Conservation (phyloP, 2,888 invertebrate species). For the Chorisops tibialis region DNA sequence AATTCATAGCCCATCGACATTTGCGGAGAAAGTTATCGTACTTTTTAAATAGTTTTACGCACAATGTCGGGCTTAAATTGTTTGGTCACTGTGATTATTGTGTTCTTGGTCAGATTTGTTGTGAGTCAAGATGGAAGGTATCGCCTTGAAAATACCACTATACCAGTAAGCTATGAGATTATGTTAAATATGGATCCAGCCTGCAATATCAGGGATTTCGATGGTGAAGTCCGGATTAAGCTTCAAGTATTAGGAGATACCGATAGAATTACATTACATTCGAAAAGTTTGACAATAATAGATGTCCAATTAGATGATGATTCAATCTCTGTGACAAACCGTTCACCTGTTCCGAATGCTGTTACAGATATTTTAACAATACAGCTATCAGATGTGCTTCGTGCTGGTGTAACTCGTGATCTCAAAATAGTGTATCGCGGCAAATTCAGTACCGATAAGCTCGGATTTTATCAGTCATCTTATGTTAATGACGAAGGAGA, state of each 20-base stretch:
- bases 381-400: background rate
- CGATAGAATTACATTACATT: conserved; percentile 48
- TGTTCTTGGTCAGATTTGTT: too few relatives aligned
- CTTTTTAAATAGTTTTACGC: too few relatives aligned
- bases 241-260: conserved; percentile 54
- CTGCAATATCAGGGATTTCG: conserved; percentile 42
- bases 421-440: conserved; percentile 57
- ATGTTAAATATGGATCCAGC: conserved; percentile 54
- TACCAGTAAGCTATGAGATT: conserved; percentile 57
- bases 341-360: conserved; percentile 21
- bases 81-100: background rate
- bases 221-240: conserved; percentile 53
- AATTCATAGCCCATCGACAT: too few relatives aligned
- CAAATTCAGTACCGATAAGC: conserved; percentile 57
- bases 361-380: conserved; percentile 26
- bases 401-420: conserved; percentile 43
- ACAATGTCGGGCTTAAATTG: too few relatives aligned
- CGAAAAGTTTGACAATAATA: background rate
- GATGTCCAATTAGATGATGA: background rate
- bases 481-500: conserved; percentile 43
- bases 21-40: too few relatives aligned
- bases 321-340: conserved; percentile 4
- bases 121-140: conserved; percentile 41
- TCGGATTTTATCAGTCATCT: conserved; percentile 60
- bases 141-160: conserved; percentile 56